A percentile compares a stretch with the other conserved stretches of the same genome.
Conservation (phyloP, 2,113 vertebrate genomes). For the Capreolus pygargus region DNA sequence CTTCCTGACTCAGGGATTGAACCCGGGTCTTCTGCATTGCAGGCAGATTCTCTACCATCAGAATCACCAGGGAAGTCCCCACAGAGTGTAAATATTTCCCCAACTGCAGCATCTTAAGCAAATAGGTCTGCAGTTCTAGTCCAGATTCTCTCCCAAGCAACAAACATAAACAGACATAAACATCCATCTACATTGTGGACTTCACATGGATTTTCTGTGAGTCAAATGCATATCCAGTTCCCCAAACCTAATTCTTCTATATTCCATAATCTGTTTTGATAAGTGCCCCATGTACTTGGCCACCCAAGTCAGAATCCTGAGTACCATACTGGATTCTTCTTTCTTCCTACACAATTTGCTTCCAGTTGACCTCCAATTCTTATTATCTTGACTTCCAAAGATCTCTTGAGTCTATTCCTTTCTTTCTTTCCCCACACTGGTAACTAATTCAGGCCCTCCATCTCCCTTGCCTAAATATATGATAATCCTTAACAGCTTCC, state of each 20-base stretch:
- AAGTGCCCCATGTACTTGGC: neutral
- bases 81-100: neutral
- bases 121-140: neutral
- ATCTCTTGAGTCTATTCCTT: neutral
- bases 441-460: neutral
- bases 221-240: neutral
- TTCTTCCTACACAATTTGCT: neutral
- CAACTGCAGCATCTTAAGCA: neutral
- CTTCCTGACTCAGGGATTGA: neutral
- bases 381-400: neutral
- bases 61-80: neutral
- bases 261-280: neutral
- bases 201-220: neutral
- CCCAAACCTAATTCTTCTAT: neutral
- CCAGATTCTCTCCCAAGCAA: neutral
- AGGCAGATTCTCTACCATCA: neutral
- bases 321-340: neutral
- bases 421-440: neutral
- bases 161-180: neutral
- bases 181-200: neutral
- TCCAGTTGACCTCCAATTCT: neutral
- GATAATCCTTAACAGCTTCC: neutral
- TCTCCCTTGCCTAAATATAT: neutral
- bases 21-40: neutral
- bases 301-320: neutral